Evolutionary conservation across 2,113 vertebrate genomes (phyloP).

Genomic region (Solenodon paradoxus): DNA sequence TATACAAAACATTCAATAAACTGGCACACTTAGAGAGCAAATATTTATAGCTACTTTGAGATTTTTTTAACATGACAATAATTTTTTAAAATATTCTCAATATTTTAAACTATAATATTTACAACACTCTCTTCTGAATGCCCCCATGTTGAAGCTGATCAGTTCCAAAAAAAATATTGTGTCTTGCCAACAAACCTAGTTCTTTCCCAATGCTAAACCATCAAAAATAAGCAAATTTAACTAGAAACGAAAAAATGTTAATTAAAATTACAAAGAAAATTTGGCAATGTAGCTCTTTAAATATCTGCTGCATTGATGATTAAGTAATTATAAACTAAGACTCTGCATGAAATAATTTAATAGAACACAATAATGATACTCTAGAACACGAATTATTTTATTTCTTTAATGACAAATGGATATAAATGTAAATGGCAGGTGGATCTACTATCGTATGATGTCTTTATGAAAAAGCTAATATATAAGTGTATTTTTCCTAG

Average conservation of each 20-base stretch:
- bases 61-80: background rate
- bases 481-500: background rate
- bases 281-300: conserved; percentile 16
- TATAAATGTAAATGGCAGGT: background rate
- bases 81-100: background rate
- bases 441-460: background rate
- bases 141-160: background rate
- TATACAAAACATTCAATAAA: background rate
- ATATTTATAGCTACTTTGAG: background rate
- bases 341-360: conserved; percentile 47
- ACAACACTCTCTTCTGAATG: background rate
- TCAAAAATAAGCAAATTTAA: conserved; percentile 13
- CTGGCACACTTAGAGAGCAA: background rate
- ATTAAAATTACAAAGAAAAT: conserved; percentile 62
- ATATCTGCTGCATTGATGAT: conserved; percentile 21
- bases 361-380: conserved; percentile 25
- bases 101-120: conserved; percentile 7
- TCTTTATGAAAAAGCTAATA: background rate
- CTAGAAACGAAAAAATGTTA: conserved; percentile 43
- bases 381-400: background rate
- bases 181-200: background rate
- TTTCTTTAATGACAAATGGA: background rate
- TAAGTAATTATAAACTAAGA: conserved; percentile 45
- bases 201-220: background rate
- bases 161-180: conserved; percentile 1